These are phyloP conservation scores for Empis livida DNA, from an alignment of 2,888 invertebrate species.

Conservation along the genomic window DNA sequence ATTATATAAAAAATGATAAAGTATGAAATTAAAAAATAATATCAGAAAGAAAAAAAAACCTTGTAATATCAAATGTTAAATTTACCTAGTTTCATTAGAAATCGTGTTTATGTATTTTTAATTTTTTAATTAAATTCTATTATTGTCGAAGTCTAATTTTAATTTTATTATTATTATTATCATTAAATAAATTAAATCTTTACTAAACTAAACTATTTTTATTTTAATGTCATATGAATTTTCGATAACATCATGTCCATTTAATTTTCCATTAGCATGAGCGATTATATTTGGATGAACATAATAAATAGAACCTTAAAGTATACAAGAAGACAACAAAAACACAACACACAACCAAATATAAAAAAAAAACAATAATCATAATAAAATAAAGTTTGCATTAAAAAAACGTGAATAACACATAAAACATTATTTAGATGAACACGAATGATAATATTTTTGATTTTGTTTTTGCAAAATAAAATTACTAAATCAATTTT, in stretches of 20 bases:
- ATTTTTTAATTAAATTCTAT: too few relatives aligned
- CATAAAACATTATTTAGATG: neutral
- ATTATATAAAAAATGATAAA: too few relatives aligned
- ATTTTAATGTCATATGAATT: constrained; percentile 35
- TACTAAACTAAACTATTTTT: constrained; percentile 28
- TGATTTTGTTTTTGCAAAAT: neutral
- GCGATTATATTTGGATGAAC: constrained; percentile 30
- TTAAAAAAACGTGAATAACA: neutral
- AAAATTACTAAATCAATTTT: neutral
- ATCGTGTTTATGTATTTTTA: too few relatives aligned
- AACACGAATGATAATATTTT: too few relatives aligned
- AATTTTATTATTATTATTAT: too few relatives aligned
- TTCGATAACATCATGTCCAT: constrained; percentile 28
- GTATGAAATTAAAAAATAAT: too few relatives aligned
- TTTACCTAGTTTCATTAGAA: too few relatives aligned
- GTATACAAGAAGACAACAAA: constrained; percentile 5
- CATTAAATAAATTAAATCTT: too few relatives aligned
- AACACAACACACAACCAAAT: constrained; percentile 7
- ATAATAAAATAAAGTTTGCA: neutral
- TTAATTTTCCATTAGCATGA: constrained; percentile 30
- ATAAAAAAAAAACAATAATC: constrained; percentile 10
- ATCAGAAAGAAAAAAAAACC: too few relatives aligned
- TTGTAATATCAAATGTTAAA: too few relatives aligned
- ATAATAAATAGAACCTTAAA: constrained; percentile 25
- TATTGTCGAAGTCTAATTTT: too few relatives aligned